Conservation (phyloP, 2,113 vertebrate genomes). For the Varanus komodoensis region DNA sequence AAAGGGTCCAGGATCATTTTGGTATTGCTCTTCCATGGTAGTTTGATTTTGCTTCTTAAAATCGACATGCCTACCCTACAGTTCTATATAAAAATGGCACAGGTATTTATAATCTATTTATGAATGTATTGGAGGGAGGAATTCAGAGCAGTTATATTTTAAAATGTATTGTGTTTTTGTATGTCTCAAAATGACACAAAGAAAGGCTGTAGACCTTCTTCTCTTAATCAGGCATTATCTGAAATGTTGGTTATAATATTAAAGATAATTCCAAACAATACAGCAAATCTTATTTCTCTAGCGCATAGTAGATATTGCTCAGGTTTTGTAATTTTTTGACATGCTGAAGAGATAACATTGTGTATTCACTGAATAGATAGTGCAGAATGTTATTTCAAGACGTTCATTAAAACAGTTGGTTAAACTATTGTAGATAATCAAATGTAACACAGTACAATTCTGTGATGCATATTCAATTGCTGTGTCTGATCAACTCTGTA, state of each 20-base stretch:
- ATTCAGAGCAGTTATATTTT: neutral
- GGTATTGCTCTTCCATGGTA: slow-evolving; percentile 48
- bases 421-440: neutral
- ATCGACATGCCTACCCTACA: slow-evolving; percentile 50
- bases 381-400: slow-evolving; percentile 6
- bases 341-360: neutral
- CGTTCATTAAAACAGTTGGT: neutral
- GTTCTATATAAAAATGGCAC: slow-evolving; percentile 69
- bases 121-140: slow-evolving; percentile 22
- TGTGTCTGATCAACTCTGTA: slow-evolving; percentile 26
- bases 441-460: slow-evolving; percentile 10
- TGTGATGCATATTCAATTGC: slow-evolving; percentile 39
- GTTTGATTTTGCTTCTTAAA: slow-evolving; percentile 58
- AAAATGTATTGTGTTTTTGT: slow-evolving; percentile 18
- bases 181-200: slow-evolving; percentile 14
- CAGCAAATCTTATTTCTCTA: neutral
- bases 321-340: neutral
- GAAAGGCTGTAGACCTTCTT: slow-evolving; percentile 23
- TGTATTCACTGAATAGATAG: fast-evolving
- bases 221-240: slow-evolving; percentile 42
- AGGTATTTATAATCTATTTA: slow-evolving; percentile 60
- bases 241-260: neutral
- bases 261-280: slow-evolving; percentile 5
- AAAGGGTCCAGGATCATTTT: slow-evolving; percentile 56
- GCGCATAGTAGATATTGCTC: neutral